phyloP scores from a whole-genome alignment of 2,797 vertebrate genomes.

The Eidolon dupreanum region DNA sequence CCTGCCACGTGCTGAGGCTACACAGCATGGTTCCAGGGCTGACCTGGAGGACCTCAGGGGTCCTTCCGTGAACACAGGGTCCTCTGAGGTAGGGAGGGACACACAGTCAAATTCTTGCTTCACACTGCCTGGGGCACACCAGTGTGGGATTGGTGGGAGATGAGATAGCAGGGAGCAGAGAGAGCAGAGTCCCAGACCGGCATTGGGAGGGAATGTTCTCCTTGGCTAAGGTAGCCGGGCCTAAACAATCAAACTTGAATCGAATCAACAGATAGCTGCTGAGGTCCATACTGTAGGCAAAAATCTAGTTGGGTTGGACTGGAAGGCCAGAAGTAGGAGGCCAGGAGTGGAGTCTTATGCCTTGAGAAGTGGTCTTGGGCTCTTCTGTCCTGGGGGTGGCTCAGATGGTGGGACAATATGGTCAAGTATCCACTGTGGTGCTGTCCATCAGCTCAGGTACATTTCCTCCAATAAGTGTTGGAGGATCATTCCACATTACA shows the following conservation, averaged over 20 bases:
- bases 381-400: neutral
- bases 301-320: neutral
- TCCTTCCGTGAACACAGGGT: neutral
- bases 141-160: neutral
- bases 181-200: no score
- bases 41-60: neutral
- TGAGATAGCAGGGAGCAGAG: neutral
- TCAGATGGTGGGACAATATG: neutral
- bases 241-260: slow-evolving; percentile 3
- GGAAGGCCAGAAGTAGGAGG: neutral
- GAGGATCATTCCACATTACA: neutral
- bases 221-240: neutral
- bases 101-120: neutral
- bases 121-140: neutral
- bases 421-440: neutral
- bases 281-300: neutral
- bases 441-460: neutral
- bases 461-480: neutral
- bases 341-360: neutral
- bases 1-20: neutral
- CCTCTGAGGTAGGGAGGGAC: no score
- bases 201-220: neutral
- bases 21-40: neutral
- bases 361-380: neutral
- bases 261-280: neutral